A percentile compares a stretch with the other conserved stretches of the same genome.
Evolutionary conservation across 2,888 invertebrate genomes (phyloP).

Genomic region (Coremacera marginata): DNA sequence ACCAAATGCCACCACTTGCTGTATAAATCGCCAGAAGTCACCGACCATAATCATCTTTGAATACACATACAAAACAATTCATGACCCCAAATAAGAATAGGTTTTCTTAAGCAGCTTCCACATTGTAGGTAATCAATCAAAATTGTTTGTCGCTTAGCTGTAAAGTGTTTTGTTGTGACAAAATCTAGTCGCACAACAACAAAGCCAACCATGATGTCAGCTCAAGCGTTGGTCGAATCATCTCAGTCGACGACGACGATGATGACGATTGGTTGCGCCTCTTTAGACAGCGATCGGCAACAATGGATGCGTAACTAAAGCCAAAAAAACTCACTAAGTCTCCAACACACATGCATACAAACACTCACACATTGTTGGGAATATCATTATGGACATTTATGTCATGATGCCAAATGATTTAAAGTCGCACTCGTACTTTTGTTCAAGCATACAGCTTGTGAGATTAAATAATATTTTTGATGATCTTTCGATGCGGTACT

Average conservation of each 20-base stretch:
- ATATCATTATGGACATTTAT: not conserved
- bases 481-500: conserved; percentile 23
- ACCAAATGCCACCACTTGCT: conserved; percentile 5
- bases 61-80: not conserved
- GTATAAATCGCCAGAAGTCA: conserved; percentile 18
- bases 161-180: conserved; percentile 37
- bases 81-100: too few species aligned
- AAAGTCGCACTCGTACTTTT: not conserved
- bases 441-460: not conserved
- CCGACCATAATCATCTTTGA: not conserved
- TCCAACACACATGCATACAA: not conserved
- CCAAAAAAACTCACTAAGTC: not conserved
- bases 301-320: conserved; percentile 17
- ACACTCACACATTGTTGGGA: not conserved
- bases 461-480: not conserved
- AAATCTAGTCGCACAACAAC: conserved; percentile 27
- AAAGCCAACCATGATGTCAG: conserved; percentile 26
- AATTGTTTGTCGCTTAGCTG: conserved; percentile 64
- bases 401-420: conserved; percentile 12
- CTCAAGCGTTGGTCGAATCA: conserved; percentile 7
- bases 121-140: conserved; percentile 60
- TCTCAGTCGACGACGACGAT: not conserved
- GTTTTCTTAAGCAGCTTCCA: too few species aligned
- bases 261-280: conserved; percentile 25
- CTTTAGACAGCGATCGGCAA: conserved; percentile 31